Conservation (phyloP, 2,888 invertebrate species). For the Lacanobia oleracea region DNA sequence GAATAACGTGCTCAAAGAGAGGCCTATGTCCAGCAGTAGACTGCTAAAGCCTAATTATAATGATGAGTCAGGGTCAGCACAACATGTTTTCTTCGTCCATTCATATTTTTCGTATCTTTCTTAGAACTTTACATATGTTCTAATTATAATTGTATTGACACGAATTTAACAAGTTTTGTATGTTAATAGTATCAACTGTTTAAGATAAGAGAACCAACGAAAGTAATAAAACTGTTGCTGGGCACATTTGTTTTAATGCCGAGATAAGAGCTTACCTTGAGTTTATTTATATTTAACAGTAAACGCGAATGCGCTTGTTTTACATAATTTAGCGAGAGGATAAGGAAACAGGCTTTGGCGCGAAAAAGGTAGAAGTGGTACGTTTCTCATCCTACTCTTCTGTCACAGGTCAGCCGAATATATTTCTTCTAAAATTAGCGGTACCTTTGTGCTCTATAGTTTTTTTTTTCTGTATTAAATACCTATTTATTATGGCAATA, state of each 20-base stretch:
- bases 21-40: too few species aligned
- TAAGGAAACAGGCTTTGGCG: background rate
- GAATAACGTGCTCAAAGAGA: too few species aligned
- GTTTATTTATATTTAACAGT: slow-evolving; percentile 20
- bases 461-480: too few species aligned
- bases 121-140: background rate
- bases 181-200: slow-evolving; percentile 24
- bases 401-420: too few species aligned
- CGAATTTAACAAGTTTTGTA: background rate
- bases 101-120: background rate
- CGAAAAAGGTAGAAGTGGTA: background rate
- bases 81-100: background rate
- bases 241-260: slow-evolving; percentile 35
- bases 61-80: too few species aligned
- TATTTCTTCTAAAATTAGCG: background rate
- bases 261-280: slow-evolving; percentile 55
- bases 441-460: background rate
- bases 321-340: slow-evolving; percentile 13
- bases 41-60: too few species aligned
- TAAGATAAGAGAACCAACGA: slow-evolving; percentile 24
- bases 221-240: slow-evolving; percentile 41
- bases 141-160: background rate
- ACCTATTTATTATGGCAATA: too few species aligned
- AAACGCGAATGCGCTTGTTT: slow-evolving; percentile 1
- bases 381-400: too few species aligned